A percentile compares a stretch with the other conserved stretches of the same genome.
These are phyloP conservation scores for Lepilemur ruficaudatus DNA, from an alignment of 2,797 vertebrate species.

Conservation along the genomic window DNA sequence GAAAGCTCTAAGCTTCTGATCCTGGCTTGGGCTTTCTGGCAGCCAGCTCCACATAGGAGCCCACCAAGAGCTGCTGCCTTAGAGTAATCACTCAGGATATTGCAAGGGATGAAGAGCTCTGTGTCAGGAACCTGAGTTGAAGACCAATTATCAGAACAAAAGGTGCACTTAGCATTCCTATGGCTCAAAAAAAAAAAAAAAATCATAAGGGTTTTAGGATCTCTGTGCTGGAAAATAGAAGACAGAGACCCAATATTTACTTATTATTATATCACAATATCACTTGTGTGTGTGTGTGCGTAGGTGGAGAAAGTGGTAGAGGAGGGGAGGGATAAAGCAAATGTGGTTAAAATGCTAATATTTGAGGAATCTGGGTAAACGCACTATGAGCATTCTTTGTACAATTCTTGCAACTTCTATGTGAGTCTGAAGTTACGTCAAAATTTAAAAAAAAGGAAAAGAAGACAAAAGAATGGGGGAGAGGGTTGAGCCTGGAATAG, in stretches of 20 bases:
- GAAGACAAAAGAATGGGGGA: not conserved
- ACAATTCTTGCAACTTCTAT: not conserved
- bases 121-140: not conserved
- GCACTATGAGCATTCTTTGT: not conserved
- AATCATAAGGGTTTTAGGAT: not conserved
- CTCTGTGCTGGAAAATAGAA: not conserved
- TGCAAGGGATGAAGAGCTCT: not conserved
- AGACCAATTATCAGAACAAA: not conserved
- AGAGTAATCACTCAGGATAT: not conserved
- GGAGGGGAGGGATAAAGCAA: not conserved
- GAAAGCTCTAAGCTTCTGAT: not conserved
- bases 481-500: not conserved
- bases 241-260: not conserved
- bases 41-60: too few relatives aligned
- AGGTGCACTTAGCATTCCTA: rapidly evolving
- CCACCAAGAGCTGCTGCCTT: not conserved
- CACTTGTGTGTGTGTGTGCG: not conserved
- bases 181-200: too few relatives aligned
- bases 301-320: not conserved
- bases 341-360: not conserved
- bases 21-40: not conserved
- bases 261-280: not conserved
- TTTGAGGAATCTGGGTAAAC: not conserved
- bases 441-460: not conserved
- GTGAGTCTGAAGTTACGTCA: not conserved